Base-by-base conservation (phyloP, 2,113 vertebrate genomes). In the Menura novaehollandiae region DNA sequence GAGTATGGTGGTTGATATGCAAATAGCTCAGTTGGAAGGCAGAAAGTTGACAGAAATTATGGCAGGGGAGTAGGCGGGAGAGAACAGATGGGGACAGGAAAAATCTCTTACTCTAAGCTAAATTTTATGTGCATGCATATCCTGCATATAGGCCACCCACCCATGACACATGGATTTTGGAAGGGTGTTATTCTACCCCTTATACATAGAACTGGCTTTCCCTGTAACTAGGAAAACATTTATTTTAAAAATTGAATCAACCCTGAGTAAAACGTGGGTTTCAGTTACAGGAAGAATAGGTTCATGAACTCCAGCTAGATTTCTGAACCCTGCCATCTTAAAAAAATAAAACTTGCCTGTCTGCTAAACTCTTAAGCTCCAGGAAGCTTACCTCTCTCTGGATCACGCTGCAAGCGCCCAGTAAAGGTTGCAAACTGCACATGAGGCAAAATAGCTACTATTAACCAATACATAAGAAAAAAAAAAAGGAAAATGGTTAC, bases 161-260 rank as follows among this genome's bases (percentile, higher is more conserved):
- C 69, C 63, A 30, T 85, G 88, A 91, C 80, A 84, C 93, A 66
- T 46, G 58, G 56, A 66, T 86, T 94, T 96, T 87, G 60, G 74
- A 94, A 89, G 88, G 52, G 80, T 94, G 85, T 92, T 96, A 94
- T 95, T 96, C 91, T 95, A 96, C 33, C 73, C 83, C 86, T 87
- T 96, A 93, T 51, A 81, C 91, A 92, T 60, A 92, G 80, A 80
- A 73, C 73, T 53, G 92, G 37, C 85, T 92, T 92, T 87, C 85
- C 68, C 69, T 87, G 41, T 56, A 94, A 93, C 79, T 96, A 93
- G 41, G 37, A 96, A 96, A 97, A 95, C 60, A 84, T 96, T 97
- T 96, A 94, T 92, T 95, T 97, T 93, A 93, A 96, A 97, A 94
- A 96, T 96, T 92, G 95, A 96, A 95, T 96, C 92, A 96, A 91